phyloP scores from a whole-genome alignment of 2,797 vertebrate species.

The Acrossocheilus fasciatus region DNA sequence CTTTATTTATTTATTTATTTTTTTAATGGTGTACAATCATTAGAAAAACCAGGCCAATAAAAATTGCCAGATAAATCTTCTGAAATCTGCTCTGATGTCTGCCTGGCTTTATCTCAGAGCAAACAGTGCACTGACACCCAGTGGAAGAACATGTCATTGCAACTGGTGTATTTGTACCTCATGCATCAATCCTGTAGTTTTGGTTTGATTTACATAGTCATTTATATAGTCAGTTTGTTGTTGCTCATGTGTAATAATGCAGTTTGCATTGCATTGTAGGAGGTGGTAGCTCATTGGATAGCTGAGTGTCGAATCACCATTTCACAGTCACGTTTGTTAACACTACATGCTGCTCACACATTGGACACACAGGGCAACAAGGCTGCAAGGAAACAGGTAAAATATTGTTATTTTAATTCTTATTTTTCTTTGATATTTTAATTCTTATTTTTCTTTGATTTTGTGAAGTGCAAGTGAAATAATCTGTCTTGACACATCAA shows the following conservation, averaged over 20 bases:
- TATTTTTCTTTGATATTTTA: neutral
- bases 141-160: constrained; percentile 50
- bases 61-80: neutral
- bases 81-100: neutral
- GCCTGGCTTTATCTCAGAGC: neutral
- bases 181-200: neutral
- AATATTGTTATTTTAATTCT: neutral
- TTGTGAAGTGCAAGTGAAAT: neutral
- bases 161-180: neutral
- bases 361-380: constrained; percentile 82
- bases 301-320: constrained; percentile 90
- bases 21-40: neutral
- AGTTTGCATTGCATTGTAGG: constrained; percentile 73
- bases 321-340: constrained; percentile 89
- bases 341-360: constrained; percentile 82
- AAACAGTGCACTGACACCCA: constrained; percentile 55
- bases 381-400: constrained; percentile 88
- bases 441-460: neutral
- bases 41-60: neutral
- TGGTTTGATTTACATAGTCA: neutral
- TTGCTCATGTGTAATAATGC: neutral
- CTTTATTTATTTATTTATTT: neutral
- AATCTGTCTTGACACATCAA: neutral
- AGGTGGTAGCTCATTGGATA: constrained; percentile 92
- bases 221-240: neutral